Percentiles rank a stretch among this genome's conserved stretches.
Evolutionary conservation across 2,888 invertebrate genomes (phyloP).

Genomic region (Netelia fuscicornis): DNA sequence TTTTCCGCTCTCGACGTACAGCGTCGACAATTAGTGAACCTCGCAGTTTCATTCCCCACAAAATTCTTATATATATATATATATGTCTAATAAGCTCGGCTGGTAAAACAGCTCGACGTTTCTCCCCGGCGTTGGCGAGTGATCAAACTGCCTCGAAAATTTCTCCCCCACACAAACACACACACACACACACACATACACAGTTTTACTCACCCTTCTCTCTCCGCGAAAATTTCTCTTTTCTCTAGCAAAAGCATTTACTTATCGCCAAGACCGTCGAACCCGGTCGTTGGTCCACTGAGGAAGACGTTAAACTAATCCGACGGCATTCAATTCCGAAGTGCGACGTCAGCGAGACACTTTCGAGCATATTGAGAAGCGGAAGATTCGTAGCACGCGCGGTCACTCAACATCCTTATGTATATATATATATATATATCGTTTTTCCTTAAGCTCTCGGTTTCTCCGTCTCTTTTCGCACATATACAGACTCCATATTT

Average conservation of each 20-base stretch:
- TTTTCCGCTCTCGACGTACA: slow-evolving; percentile 36
- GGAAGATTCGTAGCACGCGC: slow-evolving; percentile 68
- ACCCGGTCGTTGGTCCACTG: slow-evolving; percentile 26
- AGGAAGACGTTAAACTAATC: slow-evolving; percentile 72
- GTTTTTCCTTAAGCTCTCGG: slow-evolving; percentile 77
- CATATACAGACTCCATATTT: slow-evolving; percentile 75
- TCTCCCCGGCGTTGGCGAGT: slow-evolving; percentile 29
- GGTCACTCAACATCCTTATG: slow-evolving; percentile 32
- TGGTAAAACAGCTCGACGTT: slow-evolving; percentile 23
- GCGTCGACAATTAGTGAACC: slow-evolving; percentile 38
- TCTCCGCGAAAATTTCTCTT: slow-evolving; percentile 43
- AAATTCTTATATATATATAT: slow-evolving; percentile 27
- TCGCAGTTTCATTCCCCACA: slow-evolving; percentile 25
- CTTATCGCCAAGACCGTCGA: slow-evolving; percentile 57
- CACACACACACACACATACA: not conserved
- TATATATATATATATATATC: slow-evolving; percentile 53
- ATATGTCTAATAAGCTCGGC: not conserved
- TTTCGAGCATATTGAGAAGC: slow-evolving; percentile 81
- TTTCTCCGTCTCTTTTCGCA: slow-evolving; percentile 55
- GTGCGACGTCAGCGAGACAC: slow-evolving; percentile 81
- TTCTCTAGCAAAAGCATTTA: slow-evolving; percentile 33
- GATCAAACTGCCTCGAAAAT: slow-evolving; percentile 36
- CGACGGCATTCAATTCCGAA: slow-evolving; percentile 77
- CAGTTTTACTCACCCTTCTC: slow-evolving; percentile 2
- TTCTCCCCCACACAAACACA: not conserved